These are phyloP conservation scores for Apis laboriosa DNA, from an alignment of 1,140 invertebrate genomes.

Conservation along the genomic window DNA sequence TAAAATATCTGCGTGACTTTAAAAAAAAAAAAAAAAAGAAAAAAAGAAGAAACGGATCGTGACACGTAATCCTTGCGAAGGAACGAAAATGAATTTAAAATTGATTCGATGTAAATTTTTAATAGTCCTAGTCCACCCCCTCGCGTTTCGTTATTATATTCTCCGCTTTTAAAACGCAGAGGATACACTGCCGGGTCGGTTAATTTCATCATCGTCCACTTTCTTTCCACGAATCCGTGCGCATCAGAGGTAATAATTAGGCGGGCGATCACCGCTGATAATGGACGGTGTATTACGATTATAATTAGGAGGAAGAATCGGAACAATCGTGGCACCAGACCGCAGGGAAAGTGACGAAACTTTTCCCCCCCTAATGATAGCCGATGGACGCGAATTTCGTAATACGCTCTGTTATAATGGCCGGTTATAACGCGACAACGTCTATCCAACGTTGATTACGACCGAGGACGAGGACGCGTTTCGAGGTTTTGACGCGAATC, in stretches of 20 bases:
- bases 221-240: constrained; percentile 59
- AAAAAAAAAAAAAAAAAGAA: no score
- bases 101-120: no score
- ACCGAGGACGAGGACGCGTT: neutral
- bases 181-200: neutral
- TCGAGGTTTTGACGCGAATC: neutral
- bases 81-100: neutral
- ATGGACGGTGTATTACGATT: constrained; percentile 38
- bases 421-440: neutral
- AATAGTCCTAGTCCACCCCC: no score
- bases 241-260: constrained; percentile 58
- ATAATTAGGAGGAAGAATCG: constrained; percentile 47
- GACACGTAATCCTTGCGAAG: neutral
- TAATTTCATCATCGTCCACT: constrained; percentile 53
- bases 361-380: neutral
- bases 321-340: neutral
- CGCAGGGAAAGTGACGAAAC: neutral
- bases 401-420: neutral
- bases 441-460: no score
- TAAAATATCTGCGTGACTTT: neutral
- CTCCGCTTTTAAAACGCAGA: constrained; percentile 30
- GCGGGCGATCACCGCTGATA: constrained; percentile 25
- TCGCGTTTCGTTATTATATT: constrained; percentile 20
- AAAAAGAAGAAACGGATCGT: no score
- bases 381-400: neutral